A percentile compares a stretch with the other conserved stretches of the same genome.
phyloP scores from a whole-genome alignment of 2,797 vertebrate species.

The Erethizon dorsatum region DNA sequence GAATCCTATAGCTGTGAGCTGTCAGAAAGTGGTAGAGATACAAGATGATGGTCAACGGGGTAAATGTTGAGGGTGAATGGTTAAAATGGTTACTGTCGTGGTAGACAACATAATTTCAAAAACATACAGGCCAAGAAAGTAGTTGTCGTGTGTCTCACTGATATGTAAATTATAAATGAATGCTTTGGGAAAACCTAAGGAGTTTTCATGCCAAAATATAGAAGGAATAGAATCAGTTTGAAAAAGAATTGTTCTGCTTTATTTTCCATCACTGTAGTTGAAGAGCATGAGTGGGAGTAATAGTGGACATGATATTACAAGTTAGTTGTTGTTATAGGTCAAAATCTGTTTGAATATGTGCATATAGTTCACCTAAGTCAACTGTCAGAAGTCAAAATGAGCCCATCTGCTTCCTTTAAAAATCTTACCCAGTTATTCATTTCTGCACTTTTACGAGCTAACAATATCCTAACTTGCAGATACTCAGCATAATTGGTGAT shows the following conservation, averaged over 20 bases:
- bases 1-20: background rate
- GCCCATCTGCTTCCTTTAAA: constrained; percentile 69
- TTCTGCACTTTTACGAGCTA: constrained; percentile 69
- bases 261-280: constrained; percentile 3
- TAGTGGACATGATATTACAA: background rate
- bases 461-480: constrained; percentile 60
- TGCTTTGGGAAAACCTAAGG: background rate
- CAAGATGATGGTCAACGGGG: background rate
- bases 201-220: background rate
- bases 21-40: background rate
- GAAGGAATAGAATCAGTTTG: background rate
- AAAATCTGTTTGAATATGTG: constrained; percentile 55
- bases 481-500: constrained; percentile 64
- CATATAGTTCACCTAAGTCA: constrained; percentile 51
- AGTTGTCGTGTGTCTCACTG: background rate
- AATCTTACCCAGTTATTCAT: constrained; percentile 49
- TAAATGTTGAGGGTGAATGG: background rate
- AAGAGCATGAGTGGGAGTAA: background rate
- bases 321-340: background rate
- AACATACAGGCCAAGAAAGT: background rate
- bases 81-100: background rate
- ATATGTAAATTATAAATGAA: constrained; percentile 37
- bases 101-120: background rate
- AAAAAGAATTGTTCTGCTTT: background rate
- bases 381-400: constrained; percentile 36